phyloP scores from a whole-genome alignment of 37 sponge, comb jelly and placozoan genomes.

The Ephydatia muelleri region DNA sequence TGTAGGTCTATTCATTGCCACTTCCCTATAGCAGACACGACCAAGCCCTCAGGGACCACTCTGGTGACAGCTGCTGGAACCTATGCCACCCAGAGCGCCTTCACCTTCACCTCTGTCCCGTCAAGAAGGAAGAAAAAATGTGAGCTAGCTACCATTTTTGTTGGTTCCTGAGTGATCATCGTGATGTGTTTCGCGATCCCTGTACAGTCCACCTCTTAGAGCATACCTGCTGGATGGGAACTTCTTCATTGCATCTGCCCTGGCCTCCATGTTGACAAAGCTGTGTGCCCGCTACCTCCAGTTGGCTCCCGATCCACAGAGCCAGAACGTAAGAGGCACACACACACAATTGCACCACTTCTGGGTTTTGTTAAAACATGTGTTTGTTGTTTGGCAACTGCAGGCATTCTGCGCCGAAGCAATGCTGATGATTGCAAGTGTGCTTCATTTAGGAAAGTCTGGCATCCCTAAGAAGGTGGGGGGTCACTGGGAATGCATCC shows the following conservation, averaged over 20 bases:
- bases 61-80: constrained; percentile 95
- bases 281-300: constrained; percentile 77
- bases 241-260: constrained; percentile 92
- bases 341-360: too few species aligned
- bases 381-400: background rate
- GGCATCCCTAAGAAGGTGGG: constrained; percentile 88
- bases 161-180: too few species aligned
- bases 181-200: background rate
- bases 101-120: constrained; percentile 69
- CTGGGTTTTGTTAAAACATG: background rate
- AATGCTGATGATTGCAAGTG: constrained; percentile 93
- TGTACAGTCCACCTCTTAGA: constrained; percentile 83
- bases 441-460: constrained; percentile 92
- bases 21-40: background rate
- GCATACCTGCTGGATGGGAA: constrained; percentile 91
- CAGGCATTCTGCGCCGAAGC: constrained; percentile 86
- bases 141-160: constrained; percentile 22
- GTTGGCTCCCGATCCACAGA: constrained; percentile 55
- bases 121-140: constrained; percentile 62
- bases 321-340: constrained; percentile 64
- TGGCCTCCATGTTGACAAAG: constrained; percentile 93
- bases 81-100: constrained; percentile 95
- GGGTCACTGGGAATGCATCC: background rate
- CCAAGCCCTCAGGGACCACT: constrained; percentile 12
- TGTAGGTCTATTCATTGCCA: background rate